These are phyloP conservation scores for Puma concolor DNA, from an alignment of 2,113 vertebrate genomes.

Conservation along the genomic window DNA sequence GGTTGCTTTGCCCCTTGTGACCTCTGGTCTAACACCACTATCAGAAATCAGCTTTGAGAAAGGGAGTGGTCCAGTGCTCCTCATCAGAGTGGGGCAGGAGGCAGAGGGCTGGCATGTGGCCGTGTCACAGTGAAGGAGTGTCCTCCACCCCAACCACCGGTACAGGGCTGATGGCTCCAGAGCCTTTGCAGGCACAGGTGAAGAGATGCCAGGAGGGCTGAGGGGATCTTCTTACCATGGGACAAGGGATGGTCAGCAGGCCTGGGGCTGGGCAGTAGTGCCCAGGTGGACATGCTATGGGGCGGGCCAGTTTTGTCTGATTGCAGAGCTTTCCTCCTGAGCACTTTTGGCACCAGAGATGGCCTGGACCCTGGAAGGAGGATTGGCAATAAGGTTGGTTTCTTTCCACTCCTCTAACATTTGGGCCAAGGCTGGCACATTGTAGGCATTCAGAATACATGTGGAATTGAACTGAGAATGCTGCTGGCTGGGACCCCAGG, in stretches of 20 bases:
- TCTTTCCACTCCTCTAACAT: not conserved
- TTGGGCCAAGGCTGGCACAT: not conserved
- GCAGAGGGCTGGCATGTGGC: not conserved
- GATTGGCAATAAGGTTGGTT: not conserved
- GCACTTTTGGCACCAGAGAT: conserved; percentile 87
- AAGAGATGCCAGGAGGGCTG: fast-evolving
- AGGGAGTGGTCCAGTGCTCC: not conserved
- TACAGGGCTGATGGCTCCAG: not conserved
- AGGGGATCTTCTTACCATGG: conserved; percentile 82
- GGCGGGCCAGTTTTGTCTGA: conserved; percentile 85
- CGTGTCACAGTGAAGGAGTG: not conserved
- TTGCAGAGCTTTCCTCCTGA: conserved; percentile 90
- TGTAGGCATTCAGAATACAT: not conserved
- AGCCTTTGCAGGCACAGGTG: fast-evolving
- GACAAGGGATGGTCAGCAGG: conserved; percentile 86
- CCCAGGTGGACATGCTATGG: conserved; percentile 88
- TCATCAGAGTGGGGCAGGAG: not conserved
- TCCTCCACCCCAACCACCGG: not conserved
- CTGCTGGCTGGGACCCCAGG: not conserved
- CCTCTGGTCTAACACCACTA: not conserved
- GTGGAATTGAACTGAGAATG: not conserved
- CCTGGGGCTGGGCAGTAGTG: conserved; percentile 89
- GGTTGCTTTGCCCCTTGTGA: fast-evolving
- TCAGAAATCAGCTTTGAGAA: not conserved
- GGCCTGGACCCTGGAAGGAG: conserved; percentile 84